Percentiles rank a stretch among this genome's conserved stretches.
Evolutionary conservation across 1,140 invertebrate species (phyloP).

Genomic region (Pristionchus pacificus): DNA sequence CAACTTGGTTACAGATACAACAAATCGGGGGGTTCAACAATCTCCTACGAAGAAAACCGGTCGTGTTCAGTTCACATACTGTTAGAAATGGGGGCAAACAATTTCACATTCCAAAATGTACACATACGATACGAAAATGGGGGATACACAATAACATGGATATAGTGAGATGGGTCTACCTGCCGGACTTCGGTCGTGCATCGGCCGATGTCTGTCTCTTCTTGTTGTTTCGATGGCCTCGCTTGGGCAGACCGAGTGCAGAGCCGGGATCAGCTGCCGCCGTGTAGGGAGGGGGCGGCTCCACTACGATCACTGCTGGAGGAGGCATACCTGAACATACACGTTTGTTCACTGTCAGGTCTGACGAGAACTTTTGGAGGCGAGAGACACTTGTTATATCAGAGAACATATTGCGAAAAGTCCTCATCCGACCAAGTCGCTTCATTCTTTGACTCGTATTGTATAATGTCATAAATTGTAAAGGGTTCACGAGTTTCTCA

Average conservation of each 20-base stretch:
- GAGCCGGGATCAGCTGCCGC: slow-evolving; percentile 32
- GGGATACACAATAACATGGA: too few species aligned
- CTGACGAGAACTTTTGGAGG: slow-evolving; percentile 2
- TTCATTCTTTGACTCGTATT: neutral
- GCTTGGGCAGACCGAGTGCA: slow-evolving; percentile 26
- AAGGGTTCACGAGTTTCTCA: too few species aligned
- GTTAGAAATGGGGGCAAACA: too few species aligned
- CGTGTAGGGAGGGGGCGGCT: slow-evolving; percentile 50
- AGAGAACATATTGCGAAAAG: too few species aligned
- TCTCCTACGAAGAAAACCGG: too few species aligned
- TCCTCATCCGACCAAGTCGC: neutral
- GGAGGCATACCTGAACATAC: slow-evolving; percentile 10
- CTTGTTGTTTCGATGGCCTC: slow-evolving; percentile 33
- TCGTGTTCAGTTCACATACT: too few species aligned
- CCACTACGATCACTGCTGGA: slow-evolving; percentile 37
- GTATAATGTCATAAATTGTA: too few species aligned
- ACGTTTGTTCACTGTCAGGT: slow-evolving; percentile 1
- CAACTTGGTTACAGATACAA: too few species aligned
- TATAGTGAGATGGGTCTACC: too few species aligned
- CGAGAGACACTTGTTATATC: neutral
- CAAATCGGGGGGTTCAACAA: too few species aligned
- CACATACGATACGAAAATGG: too few species aligned
- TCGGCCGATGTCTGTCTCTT: slow-evolving; percentile 24
- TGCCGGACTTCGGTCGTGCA: slow-evolving; percentile 1
- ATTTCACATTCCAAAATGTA: too few species aligned